Evolutionary conservation across 1,140 invertebrate species (phyloP).

Genomic region (Whitmania pigra): DNA sequence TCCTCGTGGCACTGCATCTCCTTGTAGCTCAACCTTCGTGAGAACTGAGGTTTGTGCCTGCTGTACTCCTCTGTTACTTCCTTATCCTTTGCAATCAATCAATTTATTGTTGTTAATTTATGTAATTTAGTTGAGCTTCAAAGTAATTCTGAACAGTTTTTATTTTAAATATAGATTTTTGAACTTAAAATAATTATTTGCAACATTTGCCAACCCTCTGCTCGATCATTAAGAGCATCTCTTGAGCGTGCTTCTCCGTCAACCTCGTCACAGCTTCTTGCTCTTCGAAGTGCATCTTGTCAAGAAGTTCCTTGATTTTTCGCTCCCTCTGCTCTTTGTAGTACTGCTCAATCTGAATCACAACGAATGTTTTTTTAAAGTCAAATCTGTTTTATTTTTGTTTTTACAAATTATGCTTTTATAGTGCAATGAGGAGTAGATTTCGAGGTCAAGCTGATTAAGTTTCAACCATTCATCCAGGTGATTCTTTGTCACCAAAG

Average conservation of each 20-base stretch:
- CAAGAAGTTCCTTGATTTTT: slow-evolving; percentile 32
- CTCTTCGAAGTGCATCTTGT: slow-evolving; percentile 34
- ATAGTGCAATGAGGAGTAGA: no score
- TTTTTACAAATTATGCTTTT: slow-evolving; percentile 26
- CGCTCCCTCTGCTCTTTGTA: slow-evolving; percentile 32
- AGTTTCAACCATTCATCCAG: no score
- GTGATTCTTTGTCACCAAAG: no score
- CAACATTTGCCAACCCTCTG: slow-evolving; percentile 25
- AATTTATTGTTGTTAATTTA: no score
- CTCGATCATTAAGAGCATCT: slow-evolving; percentile 38
- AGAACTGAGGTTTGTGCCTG: background rate
- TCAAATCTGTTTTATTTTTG: background rate
- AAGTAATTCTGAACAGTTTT: background rate
- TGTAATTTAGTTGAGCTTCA: no score
- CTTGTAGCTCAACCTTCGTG: background rate
- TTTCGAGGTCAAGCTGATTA: no score
- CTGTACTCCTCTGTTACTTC: slow-evolving; percentile 11
- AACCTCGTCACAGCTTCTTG: slow-evolving; percentile 33
- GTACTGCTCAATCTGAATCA: slow-evolving; percentile 21
- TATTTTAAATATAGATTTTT: background rate
- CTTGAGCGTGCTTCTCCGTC: slow-evolving; percentile 39
- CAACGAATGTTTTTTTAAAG: background rate
- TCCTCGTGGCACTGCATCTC: background rate
- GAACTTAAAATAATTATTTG: background rate
- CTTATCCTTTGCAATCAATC: slow-evolving; percentile 18